Percentiles rank a stretch among this genome's conserved stretches.
These are phyloP conservation scores for Lithophane leautieri DNA, from an alignment of 2,888 invertebrate species.

Conservation along the genomic window DNA sequence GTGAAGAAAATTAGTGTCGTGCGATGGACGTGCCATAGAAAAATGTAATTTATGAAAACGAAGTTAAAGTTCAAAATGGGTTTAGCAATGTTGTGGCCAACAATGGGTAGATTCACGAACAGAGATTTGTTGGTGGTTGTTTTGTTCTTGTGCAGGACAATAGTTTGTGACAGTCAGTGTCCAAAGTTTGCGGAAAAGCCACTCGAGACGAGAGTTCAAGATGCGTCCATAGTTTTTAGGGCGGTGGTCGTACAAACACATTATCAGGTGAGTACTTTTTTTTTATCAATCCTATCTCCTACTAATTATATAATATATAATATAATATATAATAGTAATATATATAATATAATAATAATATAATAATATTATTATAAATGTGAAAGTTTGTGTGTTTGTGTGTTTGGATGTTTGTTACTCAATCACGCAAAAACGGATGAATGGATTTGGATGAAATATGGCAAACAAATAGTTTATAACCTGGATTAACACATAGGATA, in stretches of 20 bases:
- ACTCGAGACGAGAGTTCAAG: slow-evolving; percentile 89
- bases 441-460: too few relatives aligned
- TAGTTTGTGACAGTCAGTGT: slow-evolving; percentile 89
- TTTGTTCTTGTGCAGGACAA: slow-evolving; percentile 85
- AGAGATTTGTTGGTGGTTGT: slow-evolving; percentile 82
- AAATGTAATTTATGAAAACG: slow-evolving; percentile 77
- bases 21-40: slow-evolving; percentile 79
- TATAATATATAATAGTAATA: too few relatives aligned
- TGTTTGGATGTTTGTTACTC: too few relatives aligned
- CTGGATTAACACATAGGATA: too few relatives aligned
- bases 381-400: too few relatives aligned
- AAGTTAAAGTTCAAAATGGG: slow-evolving; percentile 78
- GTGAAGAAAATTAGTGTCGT: slow-evolving; percentile 78
- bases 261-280: slow-evolving; percentile 82
- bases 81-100: slow-evolving; percentile 71
- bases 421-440: too few relatives aligned
- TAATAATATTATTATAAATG: too few relatives aligned
- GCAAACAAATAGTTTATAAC: too few relatives aligned
- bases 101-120: slow-evolving; percentile 77
- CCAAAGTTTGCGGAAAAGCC: slow-evolving; percentile 88
- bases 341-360: too few relatives aligned
- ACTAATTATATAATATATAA: too few relatives aligned
- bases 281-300: too few relatives aligned
- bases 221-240: slow-evolving; percentile 89
- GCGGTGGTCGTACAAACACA: slow-evolving; percentile 87